phyloP scores from a whole-genome alignment of 2,888 invertebrate genomes.

The Parelbella ahira region DNA sequence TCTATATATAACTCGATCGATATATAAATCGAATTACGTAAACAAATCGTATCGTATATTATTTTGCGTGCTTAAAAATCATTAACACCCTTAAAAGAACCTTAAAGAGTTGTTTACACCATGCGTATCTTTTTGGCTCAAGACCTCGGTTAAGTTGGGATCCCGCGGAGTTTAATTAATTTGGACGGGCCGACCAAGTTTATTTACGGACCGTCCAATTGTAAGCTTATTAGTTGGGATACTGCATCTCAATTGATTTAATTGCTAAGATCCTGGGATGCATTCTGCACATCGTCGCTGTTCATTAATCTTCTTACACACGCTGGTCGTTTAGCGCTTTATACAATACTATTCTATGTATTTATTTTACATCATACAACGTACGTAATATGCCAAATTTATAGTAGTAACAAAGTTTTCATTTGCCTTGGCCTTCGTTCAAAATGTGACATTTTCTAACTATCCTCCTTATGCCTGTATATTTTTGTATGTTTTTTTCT shows the following conservation, averaged over 20 bases:
- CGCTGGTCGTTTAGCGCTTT: slow-evolving; percentile 1
- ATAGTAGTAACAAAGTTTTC: too few relatives aligned
- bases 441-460: too few relatives aligned
- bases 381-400: too few relatives aligned
- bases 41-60: too few relatives aligned
- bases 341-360: background rate
- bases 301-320: slow-evolving; percentile 20
- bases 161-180: slow-evolving; percentile 17
- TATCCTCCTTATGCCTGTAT: too few relatives aligned
- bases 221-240: slow-evolving; percentile 23
- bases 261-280: slow-evolving; percentile 24
- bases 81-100: slow-evolving; percentile 5
- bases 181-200: slow-evolving; percentile 14
- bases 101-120: slow-evolving; percentile 13
- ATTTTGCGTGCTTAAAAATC: background rate
- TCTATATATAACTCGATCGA: too few relatives aligned
- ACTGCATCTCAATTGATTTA: slow-evolving; percentile 24
- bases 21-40: too few relatives aligned
- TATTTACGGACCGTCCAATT: slow-evolving; percentile 21
- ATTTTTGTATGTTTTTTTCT: too few relatives aligned
- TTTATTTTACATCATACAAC: too few relatives aligned
- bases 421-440: too few relatives aligned
- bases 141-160: slow-evolving; percentile 12
- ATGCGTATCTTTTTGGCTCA: slow-evolving; percentile 9
- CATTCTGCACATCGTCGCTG: slow-evolving; percentile 15